Evolutionary conservation across 1,140 invertebrate species (phyloP), one percentile per base, ranked within the genome.

Genomic region (Sinonovacula constricta): DNA sequence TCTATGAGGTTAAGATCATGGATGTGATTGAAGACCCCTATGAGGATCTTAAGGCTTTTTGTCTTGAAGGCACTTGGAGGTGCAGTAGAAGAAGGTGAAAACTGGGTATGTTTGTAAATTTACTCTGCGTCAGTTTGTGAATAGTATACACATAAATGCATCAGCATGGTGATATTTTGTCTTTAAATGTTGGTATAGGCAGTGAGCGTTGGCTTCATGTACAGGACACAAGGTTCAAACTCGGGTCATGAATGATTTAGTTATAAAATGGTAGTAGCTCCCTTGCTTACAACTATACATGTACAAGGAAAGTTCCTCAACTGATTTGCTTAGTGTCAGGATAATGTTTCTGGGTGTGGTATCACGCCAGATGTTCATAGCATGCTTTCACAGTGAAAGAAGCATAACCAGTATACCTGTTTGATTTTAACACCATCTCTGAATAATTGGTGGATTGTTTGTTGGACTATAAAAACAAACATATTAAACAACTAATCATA

Each of bases 21-120:
- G 96, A 97, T 86, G 92, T 94, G 22, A 90, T 97, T 0, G 92
- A 94, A 75, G 94, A 97, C 91, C 94, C 95, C 77, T 95, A 94
- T 86, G 92, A 93, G 45, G 94, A 98, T 91, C 91, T 98, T 67
- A 93, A 93, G 71, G n/a, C 90, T 93, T 12, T 97, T 96, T 92
- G 93, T 95, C 39, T 39, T 84, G 30, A 84, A 82, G 53, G 60
- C 79, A 18, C 80, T 91, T n/a, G 86, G 71, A 67, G 86, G 74
- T 70, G 66, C 63, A 15, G 81, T 65, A 53, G 82, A 82, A 45
- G 28, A 70, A 56, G 68, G 26, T 28, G 83, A 84, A 31, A 81
- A 79, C 28, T 89, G 88, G 88, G 83, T 88, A 86, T 80, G 81
- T 77, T 80, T 39, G 49, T 79, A 92, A 81, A 87, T 94, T 10